These are phyloP conservation scores for Bombus picipes DNA, from an alignment of 1,140 invertebrate genomes.

Conservation along the genomic window DNA sequence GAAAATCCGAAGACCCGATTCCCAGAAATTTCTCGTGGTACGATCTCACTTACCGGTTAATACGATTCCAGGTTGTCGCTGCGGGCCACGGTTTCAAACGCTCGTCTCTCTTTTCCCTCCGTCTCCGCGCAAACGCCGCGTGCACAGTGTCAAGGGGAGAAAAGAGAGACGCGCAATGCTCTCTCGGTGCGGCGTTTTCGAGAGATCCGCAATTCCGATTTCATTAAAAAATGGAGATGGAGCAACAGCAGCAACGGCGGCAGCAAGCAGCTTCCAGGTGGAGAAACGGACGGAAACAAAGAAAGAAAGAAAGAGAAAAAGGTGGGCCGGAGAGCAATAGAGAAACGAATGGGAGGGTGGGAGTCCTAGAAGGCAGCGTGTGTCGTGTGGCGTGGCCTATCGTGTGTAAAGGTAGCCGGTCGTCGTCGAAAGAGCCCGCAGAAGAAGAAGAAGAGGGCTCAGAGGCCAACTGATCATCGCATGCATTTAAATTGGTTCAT, in stretches of 20 bases:
- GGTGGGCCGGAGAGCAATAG: conserved; percentile 10
- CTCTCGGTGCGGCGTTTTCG: conserved; percentile 22
- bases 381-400: conserved; percentile 71
- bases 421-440: conserved; percentile 75
- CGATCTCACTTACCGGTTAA: conserved; percentile 62
- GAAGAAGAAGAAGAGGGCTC: conserved; percentile 80
- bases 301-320: conserved; percentile 5
- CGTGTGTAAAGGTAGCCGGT: conserved; percentile 73
- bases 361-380: conserved; percentile 67
- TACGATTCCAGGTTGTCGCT: conserved; percentile 59
- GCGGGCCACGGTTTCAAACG: conserved; percentile 40
- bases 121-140: neutral
- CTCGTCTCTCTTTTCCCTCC: neutral
- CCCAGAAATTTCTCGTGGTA: conserved; percentile 43
- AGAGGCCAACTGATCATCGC: conserved; percentile 83
- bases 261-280: conserved; percentile 58
- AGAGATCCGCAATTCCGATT: conserved; percentile 67
- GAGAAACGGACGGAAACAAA: conserved; percentile 60
- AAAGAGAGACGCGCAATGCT: neutral
- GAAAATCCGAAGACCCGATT: conserved; percentile 31
- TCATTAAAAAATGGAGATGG: conserved; percentile 73
- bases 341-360: conserved; percentile 30
- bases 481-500: conserved; percentile 84
- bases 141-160: neutral
- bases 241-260: conserved; percentile 22